Evolutionary conservation across 2,797 vertebrate species (phyloP).

Genomic region (Poeciliopsis presidionis): DNA sequence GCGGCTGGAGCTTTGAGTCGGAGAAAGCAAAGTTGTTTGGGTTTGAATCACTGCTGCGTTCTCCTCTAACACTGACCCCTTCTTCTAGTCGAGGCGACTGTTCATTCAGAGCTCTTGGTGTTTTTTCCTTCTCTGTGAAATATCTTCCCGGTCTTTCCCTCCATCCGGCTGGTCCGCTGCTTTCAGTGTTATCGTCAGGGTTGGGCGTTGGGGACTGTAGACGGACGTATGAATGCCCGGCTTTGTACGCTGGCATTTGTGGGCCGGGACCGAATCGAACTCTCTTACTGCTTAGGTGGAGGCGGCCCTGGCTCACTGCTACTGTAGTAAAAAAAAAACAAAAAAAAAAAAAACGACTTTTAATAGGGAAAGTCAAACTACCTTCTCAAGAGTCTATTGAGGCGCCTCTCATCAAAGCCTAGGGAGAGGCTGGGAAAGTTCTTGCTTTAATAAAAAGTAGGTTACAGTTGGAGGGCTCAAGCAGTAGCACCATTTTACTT

Average conservation of each 20-base stretch:
- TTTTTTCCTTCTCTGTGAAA: slow-evolving; percentile 65
- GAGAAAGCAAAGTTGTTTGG: slow-evolving; percentile 20
- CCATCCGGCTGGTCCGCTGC: slow-evolving; percentile 59
- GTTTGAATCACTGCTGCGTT: slow-evolving; percentile 50
- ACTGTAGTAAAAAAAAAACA: slow-evolving; percentile 22
- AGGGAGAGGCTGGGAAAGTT: slow-evolving; percentile 29
- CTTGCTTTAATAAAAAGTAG: slow-evolving; percentile 11
- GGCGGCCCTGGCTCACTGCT: slow-evolving; percentile 27
- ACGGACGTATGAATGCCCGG: slow-evolving; percentile 71
- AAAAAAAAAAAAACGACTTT: slow-evolving; percentile 33
- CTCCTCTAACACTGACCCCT: slow-evolving; percentile 48
- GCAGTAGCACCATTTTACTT: slow-evolving; percentile 14
- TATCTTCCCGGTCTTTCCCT: slow-evolving; percentile 45
- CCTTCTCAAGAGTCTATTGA: slow-evolving; percentile 22
- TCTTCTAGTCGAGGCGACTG: slow-evolving; percentile 50
- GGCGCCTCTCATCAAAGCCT: slow-evolving; percentile 13
- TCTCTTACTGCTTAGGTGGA: slow-evolving; percentile 54
- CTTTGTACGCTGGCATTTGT: slow-evolving; percentile 73
- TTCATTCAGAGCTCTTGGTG: slow-evolving; percentile 56
- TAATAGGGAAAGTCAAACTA: slow-evolving; percentile 38
- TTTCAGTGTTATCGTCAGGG: slow-evolving; percentile 52
- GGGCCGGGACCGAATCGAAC: slow-evolving; percentile 57
- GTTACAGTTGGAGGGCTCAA: slow-evolving; percentile 11
- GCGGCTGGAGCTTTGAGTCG: slow-evolving; percentile 28
- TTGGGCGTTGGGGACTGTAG: slow-evolving; percentile 50